Percentiles rank a stretch among this genome's conserved stretches.
Evolutionary conservation across 2,797 vertebrate species (phyloP).

Genomic region (Chelidonichthys spinosus): DNA sequence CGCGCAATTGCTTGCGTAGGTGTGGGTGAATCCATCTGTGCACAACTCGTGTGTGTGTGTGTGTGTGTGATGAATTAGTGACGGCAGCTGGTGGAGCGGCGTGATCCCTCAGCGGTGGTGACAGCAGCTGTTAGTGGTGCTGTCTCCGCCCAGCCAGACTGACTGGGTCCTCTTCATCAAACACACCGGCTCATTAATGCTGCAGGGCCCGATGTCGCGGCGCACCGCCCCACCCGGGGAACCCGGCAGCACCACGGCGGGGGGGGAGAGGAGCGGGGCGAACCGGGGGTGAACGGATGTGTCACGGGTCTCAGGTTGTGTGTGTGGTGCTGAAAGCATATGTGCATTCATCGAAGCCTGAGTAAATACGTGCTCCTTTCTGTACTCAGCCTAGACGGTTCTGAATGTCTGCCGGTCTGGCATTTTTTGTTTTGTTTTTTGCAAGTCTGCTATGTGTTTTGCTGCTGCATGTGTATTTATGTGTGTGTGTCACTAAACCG

Average conservation of each 20-base stretch:
- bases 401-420: constrained; percentile 41
- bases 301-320: constrained; percentile 29
- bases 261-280: constrained; percentile 4
- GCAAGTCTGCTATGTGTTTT: background rate
- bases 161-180: constrained; percentile 81
- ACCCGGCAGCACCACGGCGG: constrained; percentile 31
- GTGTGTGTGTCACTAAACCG: constrained; percentile 42
- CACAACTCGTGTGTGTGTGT: constrained; percentile 30
- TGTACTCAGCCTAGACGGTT: background rate
- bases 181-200: constrained; percentile 80
- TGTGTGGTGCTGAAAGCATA: constrained; percentile 22
- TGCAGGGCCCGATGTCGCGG: constrained; percentile 64
- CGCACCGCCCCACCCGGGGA: constrained; percentile 39
- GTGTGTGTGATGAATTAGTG: constrained; percentile 79
- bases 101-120: constrained; percentile 81
- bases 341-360: constrained; percentile 27
- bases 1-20: constrained; percentile 36
- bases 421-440: background rate
- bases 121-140: constrained; percentile 83
- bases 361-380: background rate
- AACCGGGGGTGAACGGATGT: constrained; percentile 25
- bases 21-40: constrained; percentile 66
- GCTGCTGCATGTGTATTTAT: background rate
- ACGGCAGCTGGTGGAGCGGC: constrained; percentile 78
- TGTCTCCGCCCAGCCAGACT: constrained; percentile 80